phyloP scores from a whole-genome alignment of 2,888 invertebrate species.

The Ariolimax columbianus region DNA sequence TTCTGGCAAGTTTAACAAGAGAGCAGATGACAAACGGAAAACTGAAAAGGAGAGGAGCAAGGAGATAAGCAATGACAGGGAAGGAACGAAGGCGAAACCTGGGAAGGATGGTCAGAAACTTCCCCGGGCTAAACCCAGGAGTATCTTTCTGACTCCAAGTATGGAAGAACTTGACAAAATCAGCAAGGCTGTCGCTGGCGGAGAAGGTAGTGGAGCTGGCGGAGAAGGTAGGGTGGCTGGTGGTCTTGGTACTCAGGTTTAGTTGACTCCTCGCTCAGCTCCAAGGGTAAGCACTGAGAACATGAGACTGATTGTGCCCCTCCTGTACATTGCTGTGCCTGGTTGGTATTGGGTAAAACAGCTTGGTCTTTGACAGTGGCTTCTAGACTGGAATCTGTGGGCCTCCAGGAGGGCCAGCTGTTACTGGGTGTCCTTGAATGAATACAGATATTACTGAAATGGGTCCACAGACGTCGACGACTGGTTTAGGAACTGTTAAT shows the following conservation, averaged over 20 bases:
- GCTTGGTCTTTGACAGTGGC: too few relatives aligned
- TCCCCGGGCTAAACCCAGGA: constrained; percentile 22
- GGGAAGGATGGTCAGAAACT: not conserved
- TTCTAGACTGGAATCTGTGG: too few relatives aligned
- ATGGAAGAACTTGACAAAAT: constrained; percentile 40
- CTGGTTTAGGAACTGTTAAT: too few relatives aligned
- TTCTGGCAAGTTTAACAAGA: constrained; percentile 5
- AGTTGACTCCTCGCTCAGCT: not conserved
- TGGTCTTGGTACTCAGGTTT: constrained; percentile 5
- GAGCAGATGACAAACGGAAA: constrained; percentile 9
- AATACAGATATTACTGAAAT: too few relatives aligned
- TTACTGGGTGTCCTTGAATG: too few relatives aligned
- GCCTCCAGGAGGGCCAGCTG: too few relatives aligned
- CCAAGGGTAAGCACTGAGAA: not conserved
- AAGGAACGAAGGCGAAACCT: not conserved
- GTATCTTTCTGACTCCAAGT: constrained; percentile 39
- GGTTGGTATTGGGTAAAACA: too few relatives aligned
- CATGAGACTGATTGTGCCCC: too few relatives aligned
- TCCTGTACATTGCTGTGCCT: too few relatives aligned
- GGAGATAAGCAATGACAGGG: not conserved
- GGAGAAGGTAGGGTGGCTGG: not conserved
- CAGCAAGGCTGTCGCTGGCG: constrained; percentile 14
- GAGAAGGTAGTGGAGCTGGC: constrained; percentile 7
- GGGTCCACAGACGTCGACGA: too few relatives aligned
- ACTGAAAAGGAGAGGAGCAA: not conserved